Evolutionary conservation across 2,888 invertebrate species (phyloP).

Genomic region (Eueremaeus valkanovi): DNA sequence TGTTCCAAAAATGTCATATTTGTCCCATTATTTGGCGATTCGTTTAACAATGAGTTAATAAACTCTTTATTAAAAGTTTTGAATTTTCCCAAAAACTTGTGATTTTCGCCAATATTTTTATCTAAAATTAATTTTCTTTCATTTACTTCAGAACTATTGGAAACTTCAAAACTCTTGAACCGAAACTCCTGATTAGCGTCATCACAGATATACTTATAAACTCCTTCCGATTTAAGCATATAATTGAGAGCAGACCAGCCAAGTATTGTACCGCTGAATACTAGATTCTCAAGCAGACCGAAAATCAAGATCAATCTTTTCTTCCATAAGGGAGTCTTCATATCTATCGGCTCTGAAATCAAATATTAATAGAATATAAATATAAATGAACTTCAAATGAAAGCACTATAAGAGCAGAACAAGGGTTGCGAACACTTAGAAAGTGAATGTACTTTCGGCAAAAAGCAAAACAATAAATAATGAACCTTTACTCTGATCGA

Average conservation of each 20-base stretch:
- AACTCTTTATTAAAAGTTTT: conserved; percentile 1
- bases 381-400: not conserved
- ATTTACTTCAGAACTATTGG: not conserved
- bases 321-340: conserved; percentile 41
- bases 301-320: conserved; percentile 44
- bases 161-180: not conserved
- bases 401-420: not conserved
- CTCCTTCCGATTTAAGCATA: conserved; percentile 46
- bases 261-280: conserved; percentile 47
- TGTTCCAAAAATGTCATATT: conserved; percentile 7
- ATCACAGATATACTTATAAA: conserved; percentile 44
- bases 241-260: conserved; percentile 47
- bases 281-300: conserved; percentile 47
- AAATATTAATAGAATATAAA: not conserved
- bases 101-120: not conserved
- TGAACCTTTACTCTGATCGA: not conserved
- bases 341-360: not conserved
- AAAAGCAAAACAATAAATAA: not conserved
- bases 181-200: not conserved
- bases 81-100: not conserved
- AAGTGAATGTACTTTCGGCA: not conserved
- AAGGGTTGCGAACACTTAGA: not conserved
- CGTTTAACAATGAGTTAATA: not conserved
- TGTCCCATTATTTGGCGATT: not conserved
- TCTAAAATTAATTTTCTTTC: not conserved